Evolutionary conservation across 2,888 invertebrate species (phyloP), one percentile per base, ranked within the genome.

Genomic region (Tridacna crocea): DNA sequence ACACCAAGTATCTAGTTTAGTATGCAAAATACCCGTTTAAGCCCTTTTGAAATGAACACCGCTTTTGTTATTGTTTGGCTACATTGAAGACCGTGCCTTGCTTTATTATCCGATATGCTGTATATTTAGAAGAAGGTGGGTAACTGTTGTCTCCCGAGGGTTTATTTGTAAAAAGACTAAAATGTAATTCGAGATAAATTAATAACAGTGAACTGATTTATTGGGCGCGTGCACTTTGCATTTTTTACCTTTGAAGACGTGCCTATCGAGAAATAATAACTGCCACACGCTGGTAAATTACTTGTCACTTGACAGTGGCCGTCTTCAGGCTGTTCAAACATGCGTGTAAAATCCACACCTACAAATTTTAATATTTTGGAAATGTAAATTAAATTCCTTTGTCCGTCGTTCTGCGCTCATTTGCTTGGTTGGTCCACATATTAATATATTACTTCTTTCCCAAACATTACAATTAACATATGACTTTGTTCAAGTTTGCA

Each of bases 121-220:
- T 61, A 61, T 22, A 61, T 61, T 24, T 8, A 22, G 61, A 55
- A 19, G 55, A 55, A 55, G 55, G 61, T 13, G 61, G 26, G 4
- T 61, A 61, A 61, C 61, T 61, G 61, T 61, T 36, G 19, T 19
- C 55, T 24, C 70, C 22, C 17, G 17, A 51, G 70, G 70, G 51
- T 70, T 24, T 70, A 66, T 75, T 55, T 51, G 26, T 26, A 75
- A 75, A 63, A 22, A 48, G 26, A 2, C 24, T 24, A 75, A 73
- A 74, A 61, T 74, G 83, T 83, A 83, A 83, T 83, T 83, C 77
- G 72, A 80, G 79, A 83, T 80, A 83, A 70, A 51, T 51, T 80
- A 83, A 83, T 83, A 66, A 83, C 58, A 80, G 80, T 55, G 61
- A 48, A 22, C 26, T 46, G 26, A 51, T 47, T 46, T 48, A 58